A percentile compares a stretch with the other conserved stretches of the same genome.
Evolutionary conservation across 2,888 invertebrate species (phyloP).

Genomic region (Perithous albicinctus): DNA sequence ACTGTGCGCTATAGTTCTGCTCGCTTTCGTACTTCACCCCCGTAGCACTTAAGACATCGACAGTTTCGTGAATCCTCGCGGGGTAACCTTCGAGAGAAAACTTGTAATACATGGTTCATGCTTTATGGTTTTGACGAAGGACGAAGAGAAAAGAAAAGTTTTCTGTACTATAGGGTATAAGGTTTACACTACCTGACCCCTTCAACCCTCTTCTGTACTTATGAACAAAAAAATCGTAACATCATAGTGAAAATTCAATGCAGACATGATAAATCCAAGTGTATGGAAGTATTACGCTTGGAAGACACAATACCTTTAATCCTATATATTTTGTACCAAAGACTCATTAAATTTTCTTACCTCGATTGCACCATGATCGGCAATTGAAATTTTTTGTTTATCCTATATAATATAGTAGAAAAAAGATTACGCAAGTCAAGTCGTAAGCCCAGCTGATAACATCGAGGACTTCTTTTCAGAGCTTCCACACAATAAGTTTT

Average conservation of each 20-base stretch:
- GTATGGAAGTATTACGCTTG: not conserved
- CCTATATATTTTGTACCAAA: not conserved
- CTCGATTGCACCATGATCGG: not conserved
- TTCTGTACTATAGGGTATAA: not conserved
- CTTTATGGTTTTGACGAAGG: slow-evolving; percentile 5
- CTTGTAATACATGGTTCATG: slow-evolving; percentile 64
- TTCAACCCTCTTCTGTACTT: not conserved
- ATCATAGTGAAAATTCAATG: not conserved
- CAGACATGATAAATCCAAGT: not conserved
- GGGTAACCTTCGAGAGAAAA: slow-evolving; percentile 40
- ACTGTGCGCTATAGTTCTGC: slow-evolving; percentile 6
- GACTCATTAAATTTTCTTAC: not conserved
- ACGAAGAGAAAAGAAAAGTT: slow-evolving; percentile 1
- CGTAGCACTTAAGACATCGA: slow-evolving; percentile 24
- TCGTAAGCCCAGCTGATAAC: not conserved
- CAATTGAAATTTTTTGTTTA: not conserved
- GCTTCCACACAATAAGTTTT: slow-evolving; percentile 72
- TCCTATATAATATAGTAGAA: not conserved
- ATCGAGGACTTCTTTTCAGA: slow-evolving; percentile 67
- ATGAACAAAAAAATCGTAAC: not conserved
- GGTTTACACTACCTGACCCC: not conserved
- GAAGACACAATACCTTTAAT: not conserved
- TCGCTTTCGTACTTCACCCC: not conserved
- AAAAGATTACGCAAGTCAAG: not conserved
- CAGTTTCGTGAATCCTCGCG: slow-evolving; percentile 17